These are phyloP conservation scores for Papilio polyxenes DNA, from an alignment of 1,140 invertebrate species.

Conservation along the genomic window DNA sequence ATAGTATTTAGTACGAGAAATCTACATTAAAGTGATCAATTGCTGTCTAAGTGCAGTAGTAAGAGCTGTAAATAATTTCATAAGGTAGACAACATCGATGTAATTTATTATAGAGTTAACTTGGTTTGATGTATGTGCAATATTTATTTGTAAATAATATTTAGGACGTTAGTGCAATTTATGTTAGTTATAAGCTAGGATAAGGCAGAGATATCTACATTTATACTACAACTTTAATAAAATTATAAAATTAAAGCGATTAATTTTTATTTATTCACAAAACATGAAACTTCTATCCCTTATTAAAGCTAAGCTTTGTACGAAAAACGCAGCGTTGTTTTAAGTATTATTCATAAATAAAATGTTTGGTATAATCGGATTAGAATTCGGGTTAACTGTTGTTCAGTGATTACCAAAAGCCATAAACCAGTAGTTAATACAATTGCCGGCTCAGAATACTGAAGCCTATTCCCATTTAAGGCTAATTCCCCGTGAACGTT, in stretches of 20 bases:
- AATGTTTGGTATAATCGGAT: no score
- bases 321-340: not conserved
- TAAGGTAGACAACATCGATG: not conserved
- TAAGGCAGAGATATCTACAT: not conserved
- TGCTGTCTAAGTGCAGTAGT: no score
- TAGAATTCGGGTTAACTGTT: no score
- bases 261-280: not conserved
- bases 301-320: not conserved
- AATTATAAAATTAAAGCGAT: not conserved
- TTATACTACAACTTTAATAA: not conserved
- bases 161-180: constrained; percentile 6
- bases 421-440: no score
- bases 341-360: no score
- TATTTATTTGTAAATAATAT: constrained; percentile 1
- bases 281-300: not conserved
- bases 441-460: no score
- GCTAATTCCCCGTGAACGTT: no score
- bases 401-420: no score
- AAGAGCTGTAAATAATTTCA: not conserved
- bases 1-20: not conserved
- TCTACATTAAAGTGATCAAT: no score
- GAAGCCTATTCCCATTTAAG: no score
- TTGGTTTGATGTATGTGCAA: not conserved
- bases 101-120: not conserved
- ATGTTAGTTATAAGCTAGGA: not conserved